Base-by-base conservation (phyloP, 1,140 invertebrate species). In the Papilio dardanus region DNA sequence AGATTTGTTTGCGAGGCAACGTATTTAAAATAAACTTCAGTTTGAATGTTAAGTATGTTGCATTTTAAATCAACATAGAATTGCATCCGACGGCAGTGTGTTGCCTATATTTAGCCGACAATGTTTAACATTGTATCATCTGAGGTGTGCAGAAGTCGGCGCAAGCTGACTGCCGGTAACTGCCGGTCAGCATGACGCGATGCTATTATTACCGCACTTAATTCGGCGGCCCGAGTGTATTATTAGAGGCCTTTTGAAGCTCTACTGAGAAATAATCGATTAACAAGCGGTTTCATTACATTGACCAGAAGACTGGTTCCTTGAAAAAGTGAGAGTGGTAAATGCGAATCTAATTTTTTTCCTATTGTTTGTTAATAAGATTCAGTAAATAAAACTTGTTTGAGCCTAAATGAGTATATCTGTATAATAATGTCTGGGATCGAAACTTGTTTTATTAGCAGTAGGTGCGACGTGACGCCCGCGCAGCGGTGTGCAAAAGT, bases 181-280 rank as follows among this genome's bases (percentile, higher is more conserved):
- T 24, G 54, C 24, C 54, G 54, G 54, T 62, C 19, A 14, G 54
- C 24, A 62, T 62, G 54, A 62, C 54, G 54, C 54, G 54, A 62
- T 28, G 54, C 54, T 62, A 62, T 62, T 62, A 62, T 62, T 62
- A 62, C 24, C 24, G 24, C 21, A 62, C 54, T 28, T 62, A 62
- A 62, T 62, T 62, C 54, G 54, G 24, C 54, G 12, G 54, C 54
- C 19, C 54, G 54, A 30, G 54, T 16, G 54, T 62, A 62, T 62
- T 62, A 62, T 62, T 62, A 62, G 54, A 62, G 24, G 54, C 54
- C 54, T 62, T 62, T 62, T 62, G 54, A 62, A 28, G 54, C 24
- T 62, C 24, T 28, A 28, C 54, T 62, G 54, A 28, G 54, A 62
- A 62, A 24, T 62, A 28, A 62, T 62, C 54, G 54, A 62, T 62